Base-by-base conservation (phyloP, 2,888 invertebrate species). In the Drosophila barbarae region DNA sequence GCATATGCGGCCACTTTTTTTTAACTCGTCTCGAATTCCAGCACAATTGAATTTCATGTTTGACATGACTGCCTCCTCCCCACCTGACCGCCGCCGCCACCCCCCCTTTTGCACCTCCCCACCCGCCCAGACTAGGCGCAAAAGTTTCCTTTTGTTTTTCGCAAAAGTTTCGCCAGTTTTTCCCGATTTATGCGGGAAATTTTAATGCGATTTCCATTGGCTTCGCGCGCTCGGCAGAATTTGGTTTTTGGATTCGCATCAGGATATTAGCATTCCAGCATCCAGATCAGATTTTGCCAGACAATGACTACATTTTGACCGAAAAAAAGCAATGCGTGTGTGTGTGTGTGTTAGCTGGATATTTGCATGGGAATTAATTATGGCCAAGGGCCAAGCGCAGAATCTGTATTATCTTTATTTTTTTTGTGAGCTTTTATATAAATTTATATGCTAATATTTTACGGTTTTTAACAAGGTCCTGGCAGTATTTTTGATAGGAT, bases 21-120 rank as follows among this genome's bases (percentile, higher is more conserved):
- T 50, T 55, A 18, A 18, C 46, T 46, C 30, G 30, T 46, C 30
- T 46, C 46, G 30, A 46, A 46, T 47, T 59, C 73, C 59, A 81
- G 75, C 72, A 76, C 80, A 82, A 81, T 84, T 81, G 84, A 81
- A 84, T 84, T 75, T 75, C 75, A 75, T 79, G 81, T 79, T 80
- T 76, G 79, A 80, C 84, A 81, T 76, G 84, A 53, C 58, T 34
- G 18, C 28, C 58, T 38, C 23, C 13, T 7, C 34, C 8, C 44
- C 34, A 32, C 26, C 39, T 26, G 6, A 8, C 42, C 39, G 15
- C 10, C 8, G 18, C 13, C 4, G 18, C 10, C 5, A 8, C 3
- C 3, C 7, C 21, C 39, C 12, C 5, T 12, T 5, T 3, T 7
- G 4, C 1, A 5, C 21, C 10, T 2, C 5, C 8, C 13, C 58